Base-by-base conservation (phyloP, 2,888 invertebrate genomes). In the Pollenia labialis region DNA sequence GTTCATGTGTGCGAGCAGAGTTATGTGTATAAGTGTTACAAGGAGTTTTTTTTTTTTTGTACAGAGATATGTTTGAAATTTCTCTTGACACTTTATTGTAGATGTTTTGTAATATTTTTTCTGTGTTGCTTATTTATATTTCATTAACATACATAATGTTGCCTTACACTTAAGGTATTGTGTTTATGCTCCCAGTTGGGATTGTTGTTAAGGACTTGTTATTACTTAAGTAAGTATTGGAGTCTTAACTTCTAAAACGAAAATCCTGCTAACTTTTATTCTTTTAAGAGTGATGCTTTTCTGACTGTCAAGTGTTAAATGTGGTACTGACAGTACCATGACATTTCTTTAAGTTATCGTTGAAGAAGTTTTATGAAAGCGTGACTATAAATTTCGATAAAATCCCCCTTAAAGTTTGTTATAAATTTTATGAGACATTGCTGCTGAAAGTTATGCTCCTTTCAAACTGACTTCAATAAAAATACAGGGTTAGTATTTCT, bases 1-100 rank as follows among this genome's bases (percentile, higher is more conserved):
- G 68, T 75, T 14, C 18, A 14, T 44, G 48, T 52, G 18, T 50
- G 4, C 62, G 6, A 40, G 32, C 48, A 4, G 32, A 32, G 32
- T 46, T 12, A 58, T 50, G 58, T 60, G 16, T 60, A 32, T 6
- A 44, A 56, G 64, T 72, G 50, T 56, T 62, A 12, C 18, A 54
- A 48, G 32, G 54, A 54, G 62, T 32, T 32, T 48, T 42, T 14
- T 82, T 68, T 76, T 14, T 68, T n/a, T 23, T 54, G 23, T 46
- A 16, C 11, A n/a, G 46, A 12, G 71, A 66, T 79, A 66, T 76
- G 66, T 79, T 58, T 32, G 6, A 32, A 79, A 79, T 79, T 60
- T 66, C 23, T 79, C 64, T 74, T 74, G 66, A 68, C 72, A 79
- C 72, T 79, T 84, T 74, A 72, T 72, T 77, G 48, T 72, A 50